phyloP scores from a whole-genome alignment of 1,140 invertebrate species.

The Tetramorium parvispinum region DNA sequence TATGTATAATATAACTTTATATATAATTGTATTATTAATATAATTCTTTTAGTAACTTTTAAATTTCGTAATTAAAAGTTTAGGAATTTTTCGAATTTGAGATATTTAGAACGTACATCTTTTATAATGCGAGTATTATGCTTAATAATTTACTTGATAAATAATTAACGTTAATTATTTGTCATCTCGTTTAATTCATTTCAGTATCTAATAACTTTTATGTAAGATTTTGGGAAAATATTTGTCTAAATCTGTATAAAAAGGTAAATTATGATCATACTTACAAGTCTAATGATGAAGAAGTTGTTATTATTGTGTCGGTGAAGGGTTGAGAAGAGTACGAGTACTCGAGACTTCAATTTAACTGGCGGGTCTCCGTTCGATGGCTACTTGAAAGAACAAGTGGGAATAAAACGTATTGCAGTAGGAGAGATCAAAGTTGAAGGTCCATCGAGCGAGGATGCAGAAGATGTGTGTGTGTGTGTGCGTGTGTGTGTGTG shows the following conservation, averaged over 20 bases:
- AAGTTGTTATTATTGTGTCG: background rate
- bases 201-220: background rate
- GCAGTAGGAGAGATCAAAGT: constrained; percentile 66
- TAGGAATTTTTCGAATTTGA: too few species aligned
- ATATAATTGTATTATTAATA: background rate
- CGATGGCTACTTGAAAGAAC: constrained; percentile 12
- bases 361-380: background rate
- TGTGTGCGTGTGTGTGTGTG: background rate
- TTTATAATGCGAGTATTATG: too few species aligned
- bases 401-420: constrained; percentile 57
- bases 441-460: constrained; percentile 43
- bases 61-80: background rate
- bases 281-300: background rate
- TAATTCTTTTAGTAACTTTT: too few species aligned
- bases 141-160: background rate
- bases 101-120: too few species aligned
- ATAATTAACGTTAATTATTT: background rate
- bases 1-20: background rate
- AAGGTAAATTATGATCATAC: background rate
- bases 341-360: constrained; percentile 21
- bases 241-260: background rate
- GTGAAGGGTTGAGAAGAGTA: background rate
- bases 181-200: background rate
- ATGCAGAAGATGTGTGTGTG: background rate
- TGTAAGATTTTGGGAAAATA: background rate